Base-by-base conservation (phyloP, 2,113 vertebrate species). In the Rutilus rutilus region DNA sequence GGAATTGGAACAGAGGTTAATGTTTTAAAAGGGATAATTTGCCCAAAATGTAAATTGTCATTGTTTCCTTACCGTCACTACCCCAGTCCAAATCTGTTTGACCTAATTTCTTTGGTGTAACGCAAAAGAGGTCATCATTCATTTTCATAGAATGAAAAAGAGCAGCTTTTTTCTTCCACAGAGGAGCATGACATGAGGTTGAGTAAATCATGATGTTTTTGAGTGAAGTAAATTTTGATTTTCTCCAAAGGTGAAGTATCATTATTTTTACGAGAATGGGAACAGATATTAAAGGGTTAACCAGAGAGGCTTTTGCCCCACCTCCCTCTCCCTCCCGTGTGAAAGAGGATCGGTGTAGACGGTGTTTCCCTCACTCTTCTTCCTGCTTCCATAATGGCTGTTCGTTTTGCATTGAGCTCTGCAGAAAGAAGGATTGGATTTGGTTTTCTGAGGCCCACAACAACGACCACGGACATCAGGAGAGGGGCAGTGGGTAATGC, bases 251-350 rank as follows among this genome's bases (percentile, higher is more conserved):
- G 0, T 42, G 5, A 36, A 71, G 36, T 71, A 71, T 71, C 33
- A 69, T 12, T 42, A 78, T 42, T 21, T 21, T 78, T 1, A 10
- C 12, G 1, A 47, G 45, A 30, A 47, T 67, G 17, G 1, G 47
- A 36, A 5, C 30, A 82, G 82, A 57, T 21, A 21, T 23, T 42
- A 1, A 91, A 82, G 90, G 85, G 91, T 93, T 94, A 93, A 92
- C 52, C 65, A 1, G 19, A 60, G 45, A 6, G 74, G 17, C 25
- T 2, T 0, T 84, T 80, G 86, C 88, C 14, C 89, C 91, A 90
- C 91, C 93, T 86, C 86, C n/a, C 45, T 71, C 73, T 86, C 30
- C 14, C 12, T 30, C 23, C 6, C 62, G 25, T 1, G 14, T 87
- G 75, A 85, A 91, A 91, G 39, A 23, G 12, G 76, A 89, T 73